Conservation (phyloP, 2,888 invertebrate genomes). For the Tortricodes alternella region DNA sequence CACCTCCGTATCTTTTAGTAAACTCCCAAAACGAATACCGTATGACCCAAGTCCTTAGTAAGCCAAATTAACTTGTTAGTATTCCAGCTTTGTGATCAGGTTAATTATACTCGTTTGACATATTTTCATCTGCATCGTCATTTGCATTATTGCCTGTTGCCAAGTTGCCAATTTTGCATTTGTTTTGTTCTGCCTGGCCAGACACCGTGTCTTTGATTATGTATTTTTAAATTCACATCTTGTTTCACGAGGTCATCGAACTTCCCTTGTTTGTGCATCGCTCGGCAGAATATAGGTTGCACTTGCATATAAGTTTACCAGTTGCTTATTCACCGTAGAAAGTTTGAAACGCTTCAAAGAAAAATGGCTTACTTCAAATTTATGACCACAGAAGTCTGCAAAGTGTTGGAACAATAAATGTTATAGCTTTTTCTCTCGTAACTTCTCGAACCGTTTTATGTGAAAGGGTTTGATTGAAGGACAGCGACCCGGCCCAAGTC, state of each 20-base stretch:
- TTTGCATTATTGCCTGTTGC: not conserved
- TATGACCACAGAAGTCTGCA: not conserved
- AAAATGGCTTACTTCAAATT: not conserved
- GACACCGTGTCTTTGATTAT: constrained; percentile 15
- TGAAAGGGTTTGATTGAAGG: not conserved
- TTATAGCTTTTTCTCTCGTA: not conserved
- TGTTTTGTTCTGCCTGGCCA: constrained; percentile 9
- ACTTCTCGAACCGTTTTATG: not conserved
- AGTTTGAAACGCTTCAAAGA: not conserved
- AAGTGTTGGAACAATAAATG: not conserved
- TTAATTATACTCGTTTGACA: not conserved
- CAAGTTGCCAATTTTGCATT: constrained; percentile 27
- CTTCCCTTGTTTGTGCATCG: constrained; percentile 4
- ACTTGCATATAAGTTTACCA: not conserved
- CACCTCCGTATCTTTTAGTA: not conserved
- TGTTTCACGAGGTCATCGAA: not conserved
- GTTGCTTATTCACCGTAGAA: not conserved
- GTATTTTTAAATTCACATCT: constrained; percentile 21
- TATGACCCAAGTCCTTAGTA: not conserved
- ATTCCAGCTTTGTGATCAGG: not conserved
- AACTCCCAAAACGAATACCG: not conserved
- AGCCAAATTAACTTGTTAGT: not conserved
- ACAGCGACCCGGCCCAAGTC: not conserved
- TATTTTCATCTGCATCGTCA: constrained; percentile 5
- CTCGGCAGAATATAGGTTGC: not conserved